phyloP scores from a whole-genome alignment of 2,113 vertebrate species.

The Phyllostomus discolor region DNA sequence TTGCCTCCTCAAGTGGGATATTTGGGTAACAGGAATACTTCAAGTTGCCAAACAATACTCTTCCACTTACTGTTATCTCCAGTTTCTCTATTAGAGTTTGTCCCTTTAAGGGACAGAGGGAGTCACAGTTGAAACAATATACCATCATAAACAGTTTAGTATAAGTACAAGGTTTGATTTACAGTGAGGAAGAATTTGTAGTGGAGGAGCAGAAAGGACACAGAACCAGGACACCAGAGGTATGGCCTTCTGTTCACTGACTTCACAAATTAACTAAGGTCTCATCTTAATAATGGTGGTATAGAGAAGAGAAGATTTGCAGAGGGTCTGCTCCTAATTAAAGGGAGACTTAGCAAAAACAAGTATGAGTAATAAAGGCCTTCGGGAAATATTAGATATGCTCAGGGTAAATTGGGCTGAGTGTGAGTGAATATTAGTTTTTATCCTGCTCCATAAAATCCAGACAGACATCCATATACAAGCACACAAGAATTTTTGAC shows the following conservation, averaged over 20 bases:
- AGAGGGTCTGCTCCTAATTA: conserved; percentile 61
- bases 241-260: background rate
- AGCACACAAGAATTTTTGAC: conserved; percentile 32
- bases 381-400: conserved; percentile 13
- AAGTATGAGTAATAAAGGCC: conserved; percentile 47
- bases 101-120: background rate
- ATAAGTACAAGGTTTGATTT: background rate
- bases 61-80: background rate
- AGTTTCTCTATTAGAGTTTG: conserved; percentile 11
- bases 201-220: background rate
- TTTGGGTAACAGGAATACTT: background rate
- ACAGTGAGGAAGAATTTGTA: background rate
- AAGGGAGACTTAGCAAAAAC: conserved; percentile 13
- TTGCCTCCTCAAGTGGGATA: background rate
- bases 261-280: conserved; percentile 36
- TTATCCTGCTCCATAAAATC: conserved; percentile 53
- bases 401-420: conserved; percentile 32
- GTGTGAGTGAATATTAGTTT: conserved; percentile 55
- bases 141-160: background rate
- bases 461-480: conserved; percentile 53
- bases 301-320: conserved; percentile 9
- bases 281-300: conserved; percentile 36
- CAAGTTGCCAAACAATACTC: background rate
- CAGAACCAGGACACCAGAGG: background rate
- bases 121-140: background rate